Percentiles rank a stretch among this genome's conserved stretches.
These are phyloP conservation scores for Gari tellinella DNA, from an alignment of 2,888 invertebrate species.

Conservation along the genomic window DNA sequence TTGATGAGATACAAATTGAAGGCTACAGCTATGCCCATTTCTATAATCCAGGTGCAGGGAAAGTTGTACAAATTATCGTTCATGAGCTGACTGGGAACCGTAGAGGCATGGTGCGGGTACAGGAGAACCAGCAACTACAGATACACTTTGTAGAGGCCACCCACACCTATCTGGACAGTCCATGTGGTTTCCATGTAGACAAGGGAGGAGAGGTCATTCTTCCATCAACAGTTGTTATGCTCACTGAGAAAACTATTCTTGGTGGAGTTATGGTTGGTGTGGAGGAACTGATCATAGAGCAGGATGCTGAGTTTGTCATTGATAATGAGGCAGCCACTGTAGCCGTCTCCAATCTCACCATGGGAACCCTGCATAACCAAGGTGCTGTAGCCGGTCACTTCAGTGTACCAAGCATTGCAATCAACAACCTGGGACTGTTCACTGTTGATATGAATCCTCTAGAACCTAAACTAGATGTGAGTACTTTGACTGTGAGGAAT, in stretches of 20 bases:
- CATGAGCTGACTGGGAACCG: slow-evolving; percentile 76
- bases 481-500: slow-evolving; percentile 59
- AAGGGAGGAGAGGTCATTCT: slow-evolving; percentile 70
- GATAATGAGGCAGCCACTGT: slow-evolving; percentile 61
- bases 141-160: slow-evolving; percentile 72
- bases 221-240: slow-evolving; percentile 66
- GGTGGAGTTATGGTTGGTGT: slow-evolving; percentile 71
- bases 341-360: slow-evolving; percentile 9
- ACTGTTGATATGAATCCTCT: slow-evolving; percentile 58
- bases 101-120: slow-evolving; percentile 71
- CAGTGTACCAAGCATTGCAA: slow-evolving; percentile 45
- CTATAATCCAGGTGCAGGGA: slow-evolving; percentile 64
- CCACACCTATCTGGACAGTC: slow-evolving; percentile 74
- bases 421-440: slow-evolving; percentile 68
- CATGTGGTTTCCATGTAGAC: slow-evolving; percentile 75
- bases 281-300: slow-evolving; percentile 67
- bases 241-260: slow-evolving; percentile 66
- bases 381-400: slow-evolving; percentile 55
- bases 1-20: slow-evolving; percentile 74
- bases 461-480: slow-evolving; percentile 43
- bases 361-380: slow-evolving; percentile 46
- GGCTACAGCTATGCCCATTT: slow-evolving; percentile 74
- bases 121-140: slow-evolving; percentile 63
- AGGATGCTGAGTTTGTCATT: slow-evolving; percentile 65
- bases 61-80: slow-evolving; percentile 64